Base-by-base conservation (phyloP, 1,140 invertebrate genomes). In the Eufriesea mexicana region DNA sequence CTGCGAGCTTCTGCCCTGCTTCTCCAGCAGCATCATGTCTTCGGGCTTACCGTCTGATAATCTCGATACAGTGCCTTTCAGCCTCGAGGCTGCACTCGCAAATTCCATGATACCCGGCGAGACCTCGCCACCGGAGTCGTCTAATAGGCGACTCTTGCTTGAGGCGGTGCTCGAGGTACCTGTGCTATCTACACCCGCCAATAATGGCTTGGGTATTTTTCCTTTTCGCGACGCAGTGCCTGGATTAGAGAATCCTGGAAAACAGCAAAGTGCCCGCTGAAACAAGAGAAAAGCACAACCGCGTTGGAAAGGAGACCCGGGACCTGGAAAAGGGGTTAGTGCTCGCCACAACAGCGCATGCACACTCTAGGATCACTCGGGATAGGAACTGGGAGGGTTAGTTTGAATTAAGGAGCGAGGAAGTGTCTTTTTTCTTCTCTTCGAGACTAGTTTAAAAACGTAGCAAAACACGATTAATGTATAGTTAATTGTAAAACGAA, bases 181-280 rank as follows among this genome's bases (percentile, higher is more conserved):
- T 78, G 92, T 86, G 86, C 92, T 91, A 91, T 95, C 92, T 95
- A 97, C 95, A 96, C 97, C 95, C 95, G 97, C 96, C 95, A 97
- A 93, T 96, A 97, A 92, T 96, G 96, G 96, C 95, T 97, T 96
- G 96, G 96, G 95, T 95, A 97, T 95, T 96, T 96, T 97, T 96
- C 96, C 96, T 96, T 97, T 96, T 97, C 96, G 95, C 95, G 96
- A 95, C 95, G 96, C 91, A 96, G 96, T 94, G 96, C 96, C 95
- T 96, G 96, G 95, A 97, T 97, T 96, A 96, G 96, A 95, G 96
- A 97, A 96, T 96, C 96, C 97, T 95, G 97, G 97, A 96, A 97
- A 97, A 96, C 96, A 98, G 96, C 97, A 97, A 93, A 97, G 96
- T 92, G 96, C 97, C 92, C 96, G 96, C 97, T 97, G 96, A 95